phyloP scores from a whole-genome alignment of 1,140 invertebrate species.

The Lamellibrachia luymesi region DNA sequence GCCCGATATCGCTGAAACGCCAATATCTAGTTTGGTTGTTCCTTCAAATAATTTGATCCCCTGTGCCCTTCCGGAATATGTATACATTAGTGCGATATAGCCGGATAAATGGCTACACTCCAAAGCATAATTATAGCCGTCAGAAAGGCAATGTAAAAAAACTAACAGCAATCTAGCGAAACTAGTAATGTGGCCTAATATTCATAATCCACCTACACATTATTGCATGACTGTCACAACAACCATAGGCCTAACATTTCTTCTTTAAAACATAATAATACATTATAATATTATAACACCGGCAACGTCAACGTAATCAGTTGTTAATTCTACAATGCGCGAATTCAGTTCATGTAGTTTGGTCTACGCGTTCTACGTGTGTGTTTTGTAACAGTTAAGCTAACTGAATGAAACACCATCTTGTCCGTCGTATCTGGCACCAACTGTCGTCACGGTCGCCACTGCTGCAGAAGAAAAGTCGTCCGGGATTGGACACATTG shows the following conservation, averaged over 20 bases:
- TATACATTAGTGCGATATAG: background rate
- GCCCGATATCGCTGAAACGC: background rate
- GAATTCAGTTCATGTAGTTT: background rate
- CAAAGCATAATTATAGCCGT: background rate
- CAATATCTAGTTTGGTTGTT: background rate
- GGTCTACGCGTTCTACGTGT: background rate
- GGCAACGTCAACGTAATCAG: too few relatives aligned
- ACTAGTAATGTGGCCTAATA: too few relatives aligned
- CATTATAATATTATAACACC: too few relatives aligned
- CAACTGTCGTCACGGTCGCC: background rate
- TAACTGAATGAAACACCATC: background rate
- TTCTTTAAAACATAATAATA: background rate
- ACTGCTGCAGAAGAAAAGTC: background rate
- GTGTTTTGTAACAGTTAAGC: background rate
- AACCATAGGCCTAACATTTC: background rate
- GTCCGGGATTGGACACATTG: background rate
- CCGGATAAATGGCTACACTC: background rate
- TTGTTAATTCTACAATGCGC: background rate
- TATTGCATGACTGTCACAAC: too few relatives aligned
- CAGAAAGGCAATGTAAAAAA: background rate
- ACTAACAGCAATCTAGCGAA: background rate
- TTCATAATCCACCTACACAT: too few relatives aligned
- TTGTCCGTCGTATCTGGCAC: background rate
- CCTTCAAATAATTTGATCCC: background rate
- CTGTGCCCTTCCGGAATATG: background rate